Evolutionary conservation across 2,888 invertebrate species (phyloP).

Genomic region (Mimas tiliae): DNA sequence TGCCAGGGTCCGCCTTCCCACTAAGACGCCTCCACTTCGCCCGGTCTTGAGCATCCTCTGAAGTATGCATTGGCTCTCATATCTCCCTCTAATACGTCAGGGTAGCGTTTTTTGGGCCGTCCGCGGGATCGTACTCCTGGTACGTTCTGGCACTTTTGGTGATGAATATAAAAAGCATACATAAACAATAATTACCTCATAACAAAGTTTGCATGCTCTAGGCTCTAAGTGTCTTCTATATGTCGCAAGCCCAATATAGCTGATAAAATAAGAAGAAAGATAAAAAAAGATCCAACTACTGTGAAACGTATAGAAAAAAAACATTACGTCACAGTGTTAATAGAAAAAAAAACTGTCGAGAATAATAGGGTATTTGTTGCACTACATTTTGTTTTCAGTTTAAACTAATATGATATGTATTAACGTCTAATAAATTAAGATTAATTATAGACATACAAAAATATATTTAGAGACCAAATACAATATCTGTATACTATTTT

Average conservation of each 20-base stretch:
- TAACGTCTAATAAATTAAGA: too few relatives aligned
- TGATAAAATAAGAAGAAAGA: constrained; percentile 43
- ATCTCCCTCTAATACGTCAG: too few relatives aligned
- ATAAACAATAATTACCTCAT: constrained; percentile 51
- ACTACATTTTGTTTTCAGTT: neutral
- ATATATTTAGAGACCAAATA: too few relatives aligned
- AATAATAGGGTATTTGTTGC: neutral
- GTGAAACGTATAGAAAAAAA: neutral
- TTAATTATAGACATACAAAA: too few relatives aligned
- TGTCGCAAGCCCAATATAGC: constrained; percentile 55
- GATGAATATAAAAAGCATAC: constrained; percentile 30
- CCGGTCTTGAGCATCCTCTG: too few relatives aligned
- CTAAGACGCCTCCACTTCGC: too few relatives aligned
- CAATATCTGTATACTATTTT: too few relatives aligned
- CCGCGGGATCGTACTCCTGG: too few relatives aligned
- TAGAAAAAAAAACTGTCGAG: neutral
- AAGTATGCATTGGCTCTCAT: too few relatives aligned
- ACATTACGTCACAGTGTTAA: neutral
- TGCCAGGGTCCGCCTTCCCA: too few relatives aligned
- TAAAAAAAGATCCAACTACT: constrained; percentile 29
- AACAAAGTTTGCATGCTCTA: constrained; percentile 53
- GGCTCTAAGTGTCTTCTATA: constrained; percentile 48
- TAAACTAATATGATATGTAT: neutral
- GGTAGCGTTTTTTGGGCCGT: too few relatives aligned
- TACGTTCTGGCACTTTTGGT: neutral